These are phyloP conservation scores for Heteromurus nitidus DNA, from an alignment of 2,888 invertebrate genomes.

Conservation along the genomic window DNA sequence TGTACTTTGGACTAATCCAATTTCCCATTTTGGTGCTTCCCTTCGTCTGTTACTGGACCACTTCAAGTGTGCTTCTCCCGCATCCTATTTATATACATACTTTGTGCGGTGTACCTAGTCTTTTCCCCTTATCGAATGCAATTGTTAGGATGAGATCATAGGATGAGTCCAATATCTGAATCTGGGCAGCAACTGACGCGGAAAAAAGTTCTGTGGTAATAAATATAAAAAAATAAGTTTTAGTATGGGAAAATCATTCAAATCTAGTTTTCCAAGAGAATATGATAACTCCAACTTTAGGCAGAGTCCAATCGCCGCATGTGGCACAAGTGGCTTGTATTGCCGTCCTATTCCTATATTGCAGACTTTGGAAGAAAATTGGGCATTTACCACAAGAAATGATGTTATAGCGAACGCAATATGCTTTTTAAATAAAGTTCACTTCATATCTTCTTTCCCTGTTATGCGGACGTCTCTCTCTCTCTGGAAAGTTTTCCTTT, in stretches of 20 bases:
- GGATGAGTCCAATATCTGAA: constrained; percentile 3
- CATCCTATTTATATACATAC: no score
- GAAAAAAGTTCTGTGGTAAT: constrained; percentile 18
- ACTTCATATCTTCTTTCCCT: constrained; percentile 4
- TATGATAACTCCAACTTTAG: no score
- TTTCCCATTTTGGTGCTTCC: constrained; percentile 10
- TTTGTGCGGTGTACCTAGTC: background rate
- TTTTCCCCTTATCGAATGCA: no score
- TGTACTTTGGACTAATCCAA: constrained; percentile 8
- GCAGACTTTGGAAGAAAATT: no score
- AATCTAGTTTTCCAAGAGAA: background rate
- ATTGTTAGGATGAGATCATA: no score
- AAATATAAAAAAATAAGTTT: constrained; percentile 32
- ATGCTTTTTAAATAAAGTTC: no score
- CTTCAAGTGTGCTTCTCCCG: background rate
- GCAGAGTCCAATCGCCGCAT: background rate
- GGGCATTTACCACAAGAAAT: no score
- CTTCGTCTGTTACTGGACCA: constrained; percentile 9
- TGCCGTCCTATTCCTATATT: no score
- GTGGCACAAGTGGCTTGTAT: background rate
- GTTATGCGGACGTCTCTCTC: no score
- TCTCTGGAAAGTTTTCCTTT: background rate
- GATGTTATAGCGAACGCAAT: no score
- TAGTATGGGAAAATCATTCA: constrained; percentile 10
- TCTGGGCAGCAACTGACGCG: constrained; percentile 17